Evolutionary conservation across 2,797 vertebrate genomes (phyloP), one percentile per base, ranked within the genome.

Genomic region (Caiman crocodilus): DNA sequence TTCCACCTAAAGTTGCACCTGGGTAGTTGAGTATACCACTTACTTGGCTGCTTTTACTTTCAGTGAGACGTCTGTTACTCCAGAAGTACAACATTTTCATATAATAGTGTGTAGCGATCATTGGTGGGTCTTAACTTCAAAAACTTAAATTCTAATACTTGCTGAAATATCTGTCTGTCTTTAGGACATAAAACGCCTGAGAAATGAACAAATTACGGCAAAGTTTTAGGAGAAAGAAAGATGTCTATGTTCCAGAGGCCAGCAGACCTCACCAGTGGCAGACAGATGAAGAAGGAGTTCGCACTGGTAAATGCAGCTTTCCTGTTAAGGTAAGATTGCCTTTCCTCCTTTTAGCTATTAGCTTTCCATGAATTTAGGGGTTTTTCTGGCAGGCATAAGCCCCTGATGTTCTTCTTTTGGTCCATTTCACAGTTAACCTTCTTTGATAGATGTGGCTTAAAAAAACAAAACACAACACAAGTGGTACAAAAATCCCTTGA

Each of bases 191-290:
- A 97, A 96, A 94, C 42, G 87, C 97, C 94, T 97, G 97, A 98
- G 98, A 98, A 95, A 99, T 99, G 99, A 99, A 99, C 98, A 99
- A 99, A 98, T 98, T 99, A 98, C 99, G 99, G 96, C 99, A 99
- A 96, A 99, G 99, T 97, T 99, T 99, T 97, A 99, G 99, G 87
- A 98, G 99, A 97, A 99, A 99, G 99, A 99, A 99, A 99, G 99
- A 99, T 96, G 98, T 99, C 94, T 99, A 99, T 82, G 98, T 99
- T 91, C 99, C 99, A 4, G 99, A 99, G 97, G 99, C 99, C 57
- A 99, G 99, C 96, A 98, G 99, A 93, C 99, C 99, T 64, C 99
- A 99, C 97, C 99, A 99, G 95, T 99, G 99, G 99, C 99, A 99
- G 98, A 99, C 99, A 1, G 99, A 99, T 67, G 99, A 99, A 97